Percentiles rank a stretch among this genome's conserved stretches.
Conservation (phyloP, 2,797 vertebrate genomes). For the Catostomus latipinnis region DNA sequence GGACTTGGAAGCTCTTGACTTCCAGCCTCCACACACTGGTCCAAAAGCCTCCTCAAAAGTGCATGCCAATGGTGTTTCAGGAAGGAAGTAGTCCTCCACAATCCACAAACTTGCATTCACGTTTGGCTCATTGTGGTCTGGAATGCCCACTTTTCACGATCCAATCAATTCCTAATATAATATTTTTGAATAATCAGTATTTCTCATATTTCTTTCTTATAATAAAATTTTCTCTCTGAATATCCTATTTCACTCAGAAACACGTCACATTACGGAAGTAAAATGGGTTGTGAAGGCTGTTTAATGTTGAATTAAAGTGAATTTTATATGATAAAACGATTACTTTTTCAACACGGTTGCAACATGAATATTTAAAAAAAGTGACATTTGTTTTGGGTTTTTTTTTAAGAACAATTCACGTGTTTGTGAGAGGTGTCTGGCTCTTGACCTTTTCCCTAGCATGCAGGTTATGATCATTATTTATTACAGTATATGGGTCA, state of each 20-base stretch:
- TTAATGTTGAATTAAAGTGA: neutral
- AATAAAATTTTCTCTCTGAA: neutral
- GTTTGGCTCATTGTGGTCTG: no score
- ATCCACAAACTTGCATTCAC: no score
- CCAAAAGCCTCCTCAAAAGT: no score
- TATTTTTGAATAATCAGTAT: no score
- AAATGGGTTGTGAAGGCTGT: neutral
- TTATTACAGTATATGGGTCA: conserved; percentile 29
- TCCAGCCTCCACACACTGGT: no score
- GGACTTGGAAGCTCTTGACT: no score
- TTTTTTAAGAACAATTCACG: neutral
- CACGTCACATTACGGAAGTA: neutral
- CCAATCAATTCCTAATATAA: no score
- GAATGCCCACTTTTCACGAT: no score
- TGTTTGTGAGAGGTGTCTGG: neutral
- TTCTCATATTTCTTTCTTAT: no score
- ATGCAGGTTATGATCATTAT: neutral
- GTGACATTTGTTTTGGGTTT: neutral
- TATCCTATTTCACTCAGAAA: neutral
- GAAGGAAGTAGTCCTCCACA: no score
- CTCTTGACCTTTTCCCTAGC: neutral
- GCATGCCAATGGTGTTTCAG: no score
- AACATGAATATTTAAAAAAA: neutral
- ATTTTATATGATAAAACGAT: neutral
- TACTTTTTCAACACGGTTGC: neutral